These are phyloP conservation scores for Pluvialis apricaria DNA, from an alignment of 2,113 vertebrate species.

Conservation along the genomic window DNA sequence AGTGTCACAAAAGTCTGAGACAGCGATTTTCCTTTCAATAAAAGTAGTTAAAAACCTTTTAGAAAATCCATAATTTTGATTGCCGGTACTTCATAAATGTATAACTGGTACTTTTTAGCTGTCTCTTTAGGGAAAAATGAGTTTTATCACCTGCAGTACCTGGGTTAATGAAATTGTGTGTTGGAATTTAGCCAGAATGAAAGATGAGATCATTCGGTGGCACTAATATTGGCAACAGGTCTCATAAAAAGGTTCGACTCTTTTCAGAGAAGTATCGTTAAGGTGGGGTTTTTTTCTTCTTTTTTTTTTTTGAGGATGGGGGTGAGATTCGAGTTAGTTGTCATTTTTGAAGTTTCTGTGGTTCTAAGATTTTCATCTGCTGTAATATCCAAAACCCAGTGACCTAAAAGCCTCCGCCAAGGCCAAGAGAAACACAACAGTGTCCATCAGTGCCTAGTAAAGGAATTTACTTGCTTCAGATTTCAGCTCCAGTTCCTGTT, in stretches of 20 bases:
- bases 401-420: constrained; percentile 53
- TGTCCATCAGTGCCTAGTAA: constrained; percentile 72
- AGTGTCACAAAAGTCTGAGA: constrained; percentile 86
- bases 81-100: constrained; percentile 88
- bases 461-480: constrained; percentile 75
- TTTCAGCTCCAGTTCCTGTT: constrained; percentile 77
- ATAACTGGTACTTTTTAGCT: constrained; percentile 89
- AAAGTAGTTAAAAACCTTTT: constrained; percentile 90
- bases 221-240: constrained; percentile 82
- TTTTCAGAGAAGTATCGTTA: constrained; percentile 68
- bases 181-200: constrained; percentile 83
- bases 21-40: constrained; percentile 88
- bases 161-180: constrained; percentile 87
- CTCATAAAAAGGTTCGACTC: constrained; percentile 72
- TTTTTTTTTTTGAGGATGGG: constrained; percentile 41
- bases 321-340: constrained; percentile 35
- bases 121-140: constrained; percentile 89
- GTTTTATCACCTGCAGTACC: constrained; percentile 88
- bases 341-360: constrained; percentile 64
- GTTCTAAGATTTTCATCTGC: constrained; percentile 50
- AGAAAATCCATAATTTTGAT: constrained; percentile 91
- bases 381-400: constrained; percentile 51
- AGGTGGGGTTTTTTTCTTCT: not conserved
- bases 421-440: constrained; percentile 77
- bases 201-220: constrained; percentile 82